phyloP scores from a whole-genome alignment of 1,140 invertebrate species.

The Aphidius ervi region DNA sequence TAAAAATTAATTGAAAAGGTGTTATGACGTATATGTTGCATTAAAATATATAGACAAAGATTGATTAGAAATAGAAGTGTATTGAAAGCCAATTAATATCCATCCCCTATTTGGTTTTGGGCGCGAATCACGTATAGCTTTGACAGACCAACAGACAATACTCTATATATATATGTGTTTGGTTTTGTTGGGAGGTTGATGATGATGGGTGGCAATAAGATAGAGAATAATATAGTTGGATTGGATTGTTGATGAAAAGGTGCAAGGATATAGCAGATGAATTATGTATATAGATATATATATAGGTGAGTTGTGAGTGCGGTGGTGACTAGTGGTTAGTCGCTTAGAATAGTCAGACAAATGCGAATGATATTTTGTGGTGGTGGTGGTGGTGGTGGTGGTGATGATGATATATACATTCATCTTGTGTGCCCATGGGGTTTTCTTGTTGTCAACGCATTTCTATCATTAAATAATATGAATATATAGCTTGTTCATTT shows the following conservation, averaged over 20 bases:
- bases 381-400: too few species aligned
- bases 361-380: too few species aligned
- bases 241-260: too few species aligned
- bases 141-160: conserved; percentile 10
- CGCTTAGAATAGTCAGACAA: too few species aligned
- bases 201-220: too few species aligned
- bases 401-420: conserved; percentile 7
- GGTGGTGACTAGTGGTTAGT: too few species aligned
- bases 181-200: too few species aligned
- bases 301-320: not conserved
- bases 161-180: not conserved
- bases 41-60: not conserved
- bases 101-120: conserved; percentile 23
- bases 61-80: conserved; percentile 23
- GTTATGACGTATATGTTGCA: not conserved
- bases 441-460: conserved; percentile 38
- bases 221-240: too few species aligned
- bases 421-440: conserved; percentile 31
- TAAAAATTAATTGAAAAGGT: too few species aligned
- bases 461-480: not conserved
- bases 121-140: not conserved
- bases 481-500: too few species aligned
- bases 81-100: conserved; percentile 52
- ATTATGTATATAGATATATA: not conserved
- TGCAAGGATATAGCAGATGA: not conserved